These are phyloP conservation scores for Drosophila rufa DNA, from an alignment of 1,140 invertebrate genomes.

Conservation along the genomic window DNA sequence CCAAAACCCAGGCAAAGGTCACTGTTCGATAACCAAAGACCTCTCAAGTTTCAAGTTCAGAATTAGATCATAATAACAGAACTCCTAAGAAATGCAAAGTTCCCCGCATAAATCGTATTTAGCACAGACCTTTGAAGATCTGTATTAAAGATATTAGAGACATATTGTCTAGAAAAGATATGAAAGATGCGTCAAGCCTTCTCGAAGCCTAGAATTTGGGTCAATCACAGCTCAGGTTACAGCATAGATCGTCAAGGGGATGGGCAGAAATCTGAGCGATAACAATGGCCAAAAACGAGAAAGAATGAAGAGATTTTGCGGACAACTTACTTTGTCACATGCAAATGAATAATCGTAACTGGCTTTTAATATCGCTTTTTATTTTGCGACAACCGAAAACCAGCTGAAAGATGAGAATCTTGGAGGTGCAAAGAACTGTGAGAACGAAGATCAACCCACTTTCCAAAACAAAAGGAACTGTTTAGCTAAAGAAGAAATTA, in stretches of 20 bases:
- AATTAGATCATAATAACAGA: slow-evolving; percentile 63
- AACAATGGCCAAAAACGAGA: slow-evolving; percentile 26
- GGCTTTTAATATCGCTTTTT: slow-evolving; percentile 59
- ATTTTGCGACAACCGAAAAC: slow-evolving; percentile 28
- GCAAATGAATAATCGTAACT: slow-evolving; percentile 68
- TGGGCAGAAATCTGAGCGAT: slow-evolving; percentile 47
- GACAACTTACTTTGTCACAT: slow-evolving; percentile 47
- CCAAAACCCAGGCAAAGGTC: slow-evolving; percentile 35
- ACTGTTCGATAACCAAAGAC: slow-evolving; percentile 43
- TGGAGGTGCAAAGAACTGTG: slow-evolving; percentile 48
- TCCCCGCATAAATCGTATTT: slow-evolving; percentile 60
- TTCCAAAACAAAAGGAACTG: slow-evolving; percentile 52
- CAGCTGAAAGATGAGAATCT: slow-evolving; percentile 53
- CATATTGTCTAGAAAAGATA: slow-evolving; percentile 32
- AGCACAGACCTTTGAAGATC: slow-evolving; percentile 39
- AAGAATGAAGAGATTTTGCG: slow-evolving; percentile 51
- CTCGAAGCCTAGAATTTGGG: slow-evolving; percentile 27
- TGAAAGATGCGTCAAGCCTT: slow-evolving; percentile 46
- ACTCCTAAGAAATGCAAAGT: slow-evolving; percentile 23
- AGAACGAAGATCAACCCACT: slow-evolving; percentile 60
- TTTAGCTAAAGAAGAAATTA: not conserved
- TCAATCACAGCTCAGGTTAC: slow-evolving; percentile 48
- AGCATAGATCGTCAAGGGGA: slow-evolving; percentile 19
- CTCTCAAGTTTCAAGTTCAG: slow-evolving; percentile 25
- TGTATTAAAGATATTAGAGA: slow-evolving; percentile 23